Conservation (phyloP, 1,140 invertebrate genomes). For the Semibalanus balanoides region DNA sequence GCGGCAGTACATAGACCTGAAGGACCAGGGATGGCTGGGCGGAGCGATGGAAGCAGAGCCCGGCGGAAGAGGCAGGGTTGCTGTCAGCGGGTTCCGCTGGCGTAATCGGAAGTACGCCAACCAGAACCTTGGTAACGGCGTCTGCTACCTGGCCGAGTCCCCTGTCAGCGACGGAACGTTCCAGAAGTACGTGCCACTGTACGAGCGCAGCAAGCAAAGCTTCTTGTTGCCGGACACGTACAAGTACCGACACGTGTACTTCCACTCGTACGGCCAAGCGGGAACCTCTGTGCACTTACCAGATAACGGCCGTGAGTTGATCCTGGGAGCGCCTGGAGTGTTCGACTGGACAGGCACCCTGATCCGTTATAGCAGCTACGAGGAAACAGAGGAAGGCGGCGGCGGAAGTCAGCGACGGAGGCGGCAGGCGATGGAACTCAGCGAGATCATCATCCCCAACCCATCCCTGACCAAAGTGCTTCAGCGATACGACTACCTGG, state of each 20-base stretch:
- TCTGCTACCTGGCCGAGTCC: slow-evolving; percentile 13
- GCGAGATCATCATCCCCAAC: not conserved
- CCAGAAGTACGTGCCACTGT: slow-evolving; percentile 12
- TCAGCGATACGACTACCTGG: not conserved
- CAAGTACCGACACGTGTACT: slow-evolving; percentile 6
- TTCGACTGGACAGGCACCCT: slow-evolving; percentile 26
- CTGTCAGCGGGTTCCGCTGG: slow-evolving; percentile 14
- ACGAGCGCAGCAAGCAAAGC: not conserved
- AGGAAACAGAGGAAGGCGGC: too few species aligned
- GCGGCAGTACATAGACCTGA: slow-evolving; percentile 9
- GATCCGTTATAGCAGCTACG: not conserved
- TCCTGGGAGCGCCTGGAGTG: slow-evolving; percentile 30
- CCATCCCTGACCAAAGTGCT: not conserved
- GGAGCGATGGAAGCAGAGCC: slow-evolving; percentile 10
- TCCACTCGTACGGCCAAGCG: slow-evolving; percentile 24
- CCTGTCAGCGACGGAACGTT: not conserved
- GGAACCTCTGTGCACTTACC: slow-evolving; percentile 22
- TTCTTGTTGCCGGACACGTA: not conserved
- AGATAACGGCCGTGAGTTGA: slow-evolving; percentile 19
- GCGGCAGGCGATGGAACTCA: too few species aligned
- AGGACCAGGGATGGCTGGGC: slow-evolving; percentile 16
- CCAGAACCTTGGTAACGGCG: slow-evolving; percentile 14
- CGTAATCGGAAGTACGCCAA: slow-evolving; percentile 6
- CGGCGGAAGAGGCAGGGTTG: not conserved
- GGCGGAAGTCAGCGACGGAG: too few species aligned